Evolutionary conservation across 1,140 invertebrate genomes (phyloP), one percentile per base, ranked within the genome.

Genomic region (Streblospio benedicti): DNA sequence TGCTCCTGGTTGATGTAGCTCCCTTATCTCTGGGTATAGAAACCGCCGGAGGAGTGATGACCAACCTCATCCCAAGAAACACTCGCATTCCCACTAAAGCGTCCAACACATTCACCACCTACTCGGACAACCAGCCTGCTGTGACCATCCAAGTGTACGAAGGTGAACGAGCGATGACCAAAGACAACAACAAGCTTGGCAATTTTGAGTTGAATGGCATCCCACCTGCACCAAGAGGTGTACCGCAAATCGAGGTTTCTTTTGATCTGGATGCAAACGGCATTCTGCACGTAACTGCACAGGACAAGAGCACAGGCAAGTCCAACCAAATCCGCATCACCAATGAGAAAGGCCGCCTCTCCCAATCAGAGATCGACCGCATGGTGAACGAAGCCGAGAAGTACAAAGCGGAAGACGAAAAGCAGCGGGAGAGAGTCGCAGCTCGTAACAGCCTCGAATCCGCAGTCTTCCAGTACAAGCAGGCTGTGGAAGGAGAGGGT

Each of bases 201-300:
- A 91, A 89, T 74, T 95, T 96, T 78, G 90, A 94, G 69, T 81
- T 95, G 16, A 88, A 85, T 61, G 90, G 90, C 41, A 94, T 95
- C 66, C 90, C 91, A 27, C 91, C 91, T 14, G 90, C 91, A 60
- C 91, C 91, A 0, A 83, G 92, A 47, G 92, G 92, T 54, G 89
- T 93, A 0, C 91, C 91, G 31, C 93, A 77, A 87, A 91, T n/a
- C 77, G 94, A 16, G 83, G 88, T 55, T 91, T 94, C 73, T n/a
- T 63, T 63, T 31, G 58, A 63, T 47, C 79, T 83, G 87, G 77
- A 92, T 70, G 75, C 76, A 32, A 78, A 78, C 49, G 77, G 77
- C 65, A 79, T 79, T 54, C 59, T 79, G 16, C 78, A 79, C 62
- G 77, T 79, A 3, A 72, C 78, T 55, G 82, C 82, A 41, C 67